Evolutionary conservation across 2,797 vertebrate species (phyloP).

Genomic region (Alfaro cultratus): DNA sequence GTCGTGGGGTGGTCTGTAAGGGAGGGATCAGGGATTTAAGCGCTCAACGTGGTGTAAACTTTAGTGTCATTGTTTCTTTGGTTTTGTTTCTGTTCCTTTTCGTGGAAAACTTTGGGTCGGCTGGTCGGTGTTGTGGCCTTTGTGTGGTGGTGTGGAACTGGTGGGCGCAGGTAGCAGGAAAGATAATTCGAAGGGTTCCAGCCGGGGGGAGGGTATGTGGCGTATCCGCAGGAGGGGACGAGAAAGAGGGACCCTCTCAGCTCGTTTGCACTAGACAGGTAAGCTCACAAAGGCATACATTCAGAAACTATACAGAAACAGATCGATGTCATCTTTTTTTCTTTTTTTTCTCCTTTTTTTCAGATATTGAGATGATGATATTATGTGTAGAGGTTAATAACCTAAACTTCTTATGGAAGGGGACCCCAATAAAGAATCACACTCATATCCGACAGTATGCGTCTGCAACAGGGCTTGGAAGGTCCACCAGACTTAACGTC

Average conservation of each 20-base stretch:
- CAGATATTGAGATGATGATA: neutral
- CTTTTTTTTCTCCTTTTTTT: neutral
- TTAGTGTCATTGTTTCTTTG: conserved; percentile 71
- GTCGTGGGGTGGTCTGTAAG: conserved; percentile 34
- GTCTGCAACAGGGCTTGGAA: conserved; percentile 85
- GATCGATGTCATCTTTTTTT: neutral
- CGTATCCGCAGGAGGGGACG: conserved; percentile 80
- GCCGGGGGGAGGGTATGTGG: neutral
- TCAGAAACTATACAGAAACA: conserved; percentile 11
- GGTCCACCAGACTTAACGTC: conserved; percentile 81
- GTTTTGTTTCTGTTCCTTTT: conserved; percentile 69
- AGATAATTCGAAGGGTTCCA: conserved; percentile 30
- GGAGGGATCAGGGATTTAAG: conserved; percentile 52
- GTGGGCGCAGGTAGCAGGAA: conserved; percentile 61
- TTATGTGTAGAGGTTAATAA: conserved; percentile 24
- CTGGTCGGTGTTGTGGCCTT: conserved; percentile 75
- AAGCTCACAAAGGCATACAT: conserved; percentile 14
- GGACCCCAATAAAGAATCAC: conserved; percentile 17
- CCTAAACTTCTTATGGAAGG: conserved; percentile 5
- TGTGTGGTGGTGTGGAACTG: conserved; percentile 78
- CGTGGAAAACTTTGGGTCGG: conserved; percentile 65
- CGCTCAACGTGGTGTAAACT: conserved; percentile 72
- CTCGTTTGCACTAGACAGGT: conserved; percentile 76
- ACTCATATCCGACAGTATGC: conserved; percentile 44
- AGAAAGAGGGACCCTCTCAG: conserved; percentile 83